Percentiles rank a stretch among this genome's conserved stretches.
Evolutionary conservation across 2,888 invertebrate species (phyloP).

Genomic region (Ectemnius cavifrons): DNA sequence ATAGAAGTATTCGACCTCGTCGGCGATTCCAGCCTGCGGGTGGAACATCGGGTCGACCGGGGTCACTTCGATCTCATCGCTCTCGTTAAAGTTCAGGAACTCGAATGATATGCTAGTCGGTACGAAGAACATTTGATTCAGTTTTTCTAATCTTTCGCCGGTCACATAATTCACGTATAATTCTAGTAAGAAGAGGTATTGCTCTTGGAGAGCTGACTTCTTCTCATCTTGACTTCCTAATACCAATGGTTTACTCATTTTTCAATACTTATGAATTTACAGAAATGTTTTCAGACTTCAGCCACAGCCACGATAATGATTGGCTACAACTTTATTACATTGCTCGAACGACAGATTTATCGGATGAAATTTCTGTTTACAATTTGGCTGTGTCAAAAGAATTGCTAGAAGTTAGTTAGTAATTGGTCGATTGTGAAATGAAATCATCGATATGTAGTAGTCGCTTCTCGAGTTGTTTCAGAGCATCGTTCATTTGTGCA

Average conservation of each 20-base stretch:
- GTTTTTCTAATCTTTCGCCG: constrained; percentile 65
- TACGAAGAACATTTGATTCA: constrained; percentile 72
- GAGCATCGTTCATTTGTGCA: no score
- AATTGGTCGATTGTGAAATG: no score
- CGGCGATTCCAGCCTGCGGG: constrained; percentile 71
- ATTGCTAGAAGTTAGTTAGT: no score
- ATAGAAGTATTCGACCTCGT: constrained; percentile 77
- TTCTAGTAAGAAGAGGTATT: constrained; percentile 81
- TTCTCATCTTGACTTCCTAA: constrained; percentile 24
- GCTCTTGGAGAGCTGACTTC: constrained; percentile 43
- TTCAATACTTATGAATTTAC: not conserved
- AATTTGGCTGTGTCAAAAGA: no score
- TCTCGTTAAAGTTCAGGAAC: constrained; percentile 80
- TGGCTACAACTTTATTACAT: no score
- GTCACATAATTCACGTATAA: constrained; percentile 81
- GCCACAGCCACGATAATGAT: no score
- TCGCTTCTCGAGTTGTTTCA: no score
- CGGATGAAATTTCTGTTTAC: no score
- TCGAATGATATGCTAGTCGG: constrained; percentile 81
- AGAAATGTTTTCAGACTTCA: not conserved
- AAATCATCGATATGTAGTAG: no score
- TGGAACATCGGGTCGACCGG: constrained; percentile 69
- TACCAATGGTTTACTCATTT: not conserved
- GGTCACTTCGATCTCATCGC: constrained; percentile 75
- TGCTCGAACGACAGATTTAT: no score